A percentile compares a stretch with the other conserved stretches of the same genome.
Conservation (phyloP, 2,113 vertebrate species). For the Peromyscus californicus region DNA sequence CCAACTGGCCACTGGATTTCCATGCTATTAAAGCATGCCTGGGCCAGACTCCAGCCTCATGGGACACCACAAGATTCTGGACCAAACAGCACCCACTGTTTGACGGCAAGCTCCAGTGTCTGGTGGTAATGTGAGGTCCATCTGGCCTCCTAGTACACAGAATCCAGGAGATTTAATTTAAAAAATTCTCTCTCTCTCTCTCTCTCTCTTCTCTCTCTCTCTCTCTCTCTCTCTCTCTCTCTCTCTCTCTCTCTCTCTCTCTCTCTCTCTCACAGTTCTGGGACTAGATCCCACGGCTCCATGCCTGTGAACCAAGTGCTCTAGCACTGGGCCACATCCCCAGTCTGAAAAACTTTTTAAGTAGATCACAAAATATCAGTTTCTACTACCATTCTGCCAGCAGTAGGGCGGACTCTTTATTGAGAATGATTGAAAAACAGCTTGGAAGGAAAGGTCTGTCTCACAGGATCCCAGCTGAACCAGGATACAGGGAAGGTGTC, state of each 20-base stretch:
- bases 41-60: not conserved
- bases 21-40: not conserved
- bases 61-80: not conserved
- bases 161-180: not conserved
- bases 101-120: not conserved
- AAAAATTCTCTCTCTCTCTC: not conserved
- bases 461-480: not conserved
- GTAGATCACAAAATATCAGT: not conserved
- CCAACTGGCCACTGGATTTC: not conserved
- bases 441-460: not conserved
- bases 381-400: too few species aligned
- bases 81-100: not conserved
- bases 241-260: too few species aligned
- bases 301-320: not conserved
- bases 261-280: not conserved
- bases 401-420: rapidly evolving
- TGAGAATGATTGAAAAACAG: not conserved
- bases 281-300: too few species aligned
- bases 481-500: rapidly evolving
- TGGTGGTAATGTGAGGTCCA: not conserved
- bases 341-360: not conserved
- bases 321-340: not conserved
- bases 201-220: too few species aligned
- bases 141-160: not conserved
- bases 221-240: too few species aligned